Base-by-base conservation (phyloP, 2,113 vertebrate genomes). In the Paraplagusia blochii region DNA sequence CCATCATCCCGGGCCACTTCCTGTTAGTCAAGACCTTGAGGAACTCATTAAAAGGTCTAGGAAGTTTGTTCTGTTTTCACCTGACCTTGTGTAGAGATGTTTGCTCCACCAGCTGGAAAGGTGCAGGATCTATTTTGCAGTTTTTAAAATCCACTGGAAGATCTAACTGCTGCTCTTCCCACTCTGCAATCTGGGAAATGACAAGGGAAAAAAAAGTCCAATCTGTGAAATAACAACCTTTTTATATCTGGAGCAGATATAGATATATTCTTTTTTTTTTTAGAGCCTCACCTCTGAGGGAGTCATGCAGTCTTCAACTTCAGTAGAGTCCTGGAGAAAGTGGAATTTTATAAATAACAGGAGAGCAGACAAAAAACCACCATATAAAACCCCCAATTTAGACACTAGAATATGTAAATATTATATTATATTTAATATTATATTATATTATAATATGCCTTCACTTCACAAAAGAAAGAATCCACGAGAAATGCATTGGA, bases 21-120 rank as follows among this genome's bases (percentile, higher is more conserved):
- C 7, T 38, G 9, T 10, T 38, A 4, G 36, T 38, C 1, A 10
- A 38, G 36, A 38, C 8, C 15, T 7, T 44, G 10, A 45, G 9
- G 16, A 40, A 1, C 7, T 19, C n/a, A 49, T 40, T 40, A 34
- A 34, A 49, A 38, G 19, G 40, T 19, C 3, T 9, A 6, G 5
- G 11, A 11, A 17, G 44, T 9, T 19, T 22, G 18, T 9, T 38
- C 39, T 44, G 0, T 22, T 39, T 38, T 49, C 15, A 35, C 11
- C n/a, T 14, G 22, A 97, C 97, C 93, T 98, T 95, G 74, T 99
- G 97, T 69, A 99, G 84, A 0, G 97, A 99, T 2, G 97, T 99
- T 66, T 95, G 89, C 66, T 99, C 96, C 69, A 98, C 97, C 70
- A 99, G 89, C 88, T 99, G 97, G 88, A 98, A 98, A 16, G 97